Evolutionary conservation across 1,140 invertebrate species (phyloP), one percentile per base, ranked within the genome.

Genomic region (Orius insidiosus): DNA sequence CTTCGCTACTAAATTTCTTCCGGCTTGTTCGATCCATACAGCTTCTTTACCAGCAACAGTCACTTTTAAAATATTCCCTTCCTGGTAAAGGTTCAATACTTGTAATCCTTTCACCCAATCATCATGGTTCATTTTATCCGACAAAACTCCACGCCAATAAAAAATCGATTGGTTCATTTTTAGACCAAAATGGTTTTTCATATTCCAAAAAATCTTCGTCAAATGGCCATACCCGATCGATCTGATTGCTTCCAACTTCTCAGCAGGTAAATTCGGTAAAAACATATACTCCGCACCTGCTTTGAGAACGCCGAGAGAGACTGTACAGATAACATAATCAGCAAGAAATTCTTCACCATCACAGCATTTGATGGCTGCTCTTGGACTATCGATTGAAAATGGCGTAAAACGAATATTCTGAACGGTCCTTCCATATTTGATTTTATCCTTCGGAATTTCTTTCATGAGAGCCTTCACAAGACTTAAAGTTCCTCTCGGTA

Each of bases 291-390:
- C 68, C 14, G 74, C 70, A 54, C 81, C 74, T 49, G 75, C 72
- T 63, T 90, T 90, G 0, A 92, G 63, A 36, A 84, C 83, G 1
- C 86, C 86, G 7, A 92, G 65, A 0, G 86, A 81, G 8, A 86
- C 64, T 0, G 84, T 89, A 5, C 83, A 62, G 36, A 92, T 77
- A 1, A 87, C 79, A 57, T 86, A 83, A 60, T 87, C 80, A 2
- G 75, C 76, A 31, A 63, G 66, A 55, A 75, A 72, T 55, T 76
- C 73, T 49, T 77, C 71, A 0, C 80, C 83, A 57, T 85, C 80
- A 53, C 70, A 68, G 56, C 75, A 77, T 53, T 75, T 73, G 1
- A 81, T 67, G 5, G 75, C 54, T 2, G 69, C 72, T 30, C 72
- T 64, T 14, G 68, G 64, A 46, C 60, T 24, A 24, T 24, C 24